A percentile compares a stretch with the other conserved stretches of the same genome.
Evolutionary conservation across 2,888 invertebrate species (phyloP).

Genomic region (Tachina grossa): DNA sequence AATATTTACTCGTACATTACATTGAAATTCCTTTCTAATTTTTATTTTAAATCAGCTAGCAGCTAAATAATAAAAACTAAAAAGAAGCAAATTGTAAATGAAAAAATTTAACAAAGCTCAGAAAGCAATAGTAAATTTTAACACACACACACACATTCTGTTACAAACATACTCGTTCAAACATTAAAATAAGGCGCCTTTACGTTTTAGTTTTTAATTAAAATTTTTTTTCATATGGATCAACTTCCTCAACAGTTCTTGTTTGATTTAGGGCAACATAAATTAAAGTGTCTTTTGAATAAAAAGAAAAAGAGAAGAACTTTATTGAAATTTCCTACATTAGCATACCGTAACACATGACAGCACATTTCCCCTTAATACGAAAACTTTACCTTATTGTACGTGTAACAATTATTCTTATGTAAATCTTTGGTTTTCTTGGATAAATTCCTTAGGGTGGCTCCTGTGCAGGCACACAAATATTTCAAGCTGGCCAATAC

Average conservation of each 20-base stretch:
- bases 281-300: background rate
- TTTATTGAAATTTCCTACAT: background rate
- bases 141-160: background rate
- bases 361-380: background rate
- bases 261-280: background rate
- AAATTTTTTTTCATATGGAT: background rate
- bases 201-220: background rate
- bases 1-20: constrained; percentile 45
- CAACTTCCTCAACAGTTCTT: background rate
- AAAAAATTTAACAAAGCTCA: background rate
- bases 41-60: constrained; percentile 46
- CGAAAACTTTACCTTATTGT: constrained; percentile 87
- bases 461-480: constrained; percentile 81
- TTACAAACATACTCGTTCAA: background rate
- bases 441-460: constrained; percentile 79
- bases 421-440: constrained; percentile 79
- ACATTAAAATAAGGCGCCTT: background rate
- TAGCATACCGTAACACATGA: background rate
- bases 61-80: background rate
- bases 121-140: background rate
- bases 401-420: constrained; percentile 82
- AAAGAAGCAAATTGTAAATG: background rate
- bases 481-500: constrained; percentile 79
- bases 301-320: background rate
- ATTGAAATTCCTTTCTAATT: constrained; percentile 50